Conservation (phyloP, 2,113 vertebrate species). For the Pomatostomus ruficeps region DNA sequence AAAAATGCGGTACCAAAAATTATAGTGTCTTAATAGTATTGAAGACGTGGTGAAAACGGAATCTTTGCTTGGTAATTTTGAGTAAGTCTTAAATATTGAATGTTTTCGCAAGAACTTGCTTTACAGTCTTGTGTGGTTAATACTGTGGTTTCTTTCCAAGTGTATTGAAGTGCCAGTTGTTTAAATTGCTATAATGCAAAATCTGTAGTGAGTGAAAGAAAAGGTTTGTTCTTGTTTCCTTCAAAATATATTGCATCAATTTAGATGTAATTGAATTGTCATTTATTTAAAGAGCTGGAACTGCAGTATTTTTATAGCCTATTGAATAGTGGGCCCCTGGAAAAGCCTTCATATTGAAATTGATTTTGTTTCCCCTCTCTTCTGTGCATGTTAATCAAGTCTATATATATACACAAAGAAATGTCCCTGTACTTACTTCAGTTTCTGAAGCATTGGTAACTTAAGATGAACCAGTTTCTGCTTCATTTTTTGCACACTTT, state of each 20-base stretch:
- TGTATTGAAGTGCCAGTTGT: not conserved
- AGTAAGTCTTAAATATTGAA: not conserved
- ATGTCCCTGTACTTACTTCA: not conserved
- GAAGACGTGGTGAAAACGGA: not conserved
- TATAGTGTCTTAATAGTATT: not conserved
- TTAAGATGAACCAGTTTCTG: not conserved
- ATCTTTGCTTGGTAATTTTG: not conserved
- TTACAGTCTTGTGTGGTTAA: not conserved
- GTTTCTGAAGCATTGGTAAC: not conserved
- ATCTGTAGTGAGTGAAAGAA: not conserved
- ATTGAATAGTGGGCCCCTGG: not conserved
- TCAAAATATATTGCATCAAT: not conserved
- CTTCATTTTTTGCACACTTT: not conserved
- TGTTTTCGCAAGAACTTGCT: not conserved
- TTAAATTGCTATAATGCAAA: not conserved
- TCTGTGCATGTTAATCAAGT: not conserved
- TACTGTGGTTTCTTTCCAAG: not conserved
- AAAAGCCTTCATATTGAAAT: not conserved
- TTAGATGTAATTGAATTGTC: not conserved
- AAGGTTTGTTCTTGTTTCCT: not conserved
- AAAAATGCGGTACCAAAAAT: not conserved
- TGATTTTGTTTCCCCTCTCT: accelerated
- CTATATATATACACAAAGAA: not conserved
- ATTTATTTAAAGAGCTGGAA: not conserved
- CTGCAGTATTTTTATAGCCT: not conserved